Evolutionary conservation across 2,888 invertebrate genomes (phyloP), one percentile per base, ranked within the genome.

Genomic region (Eupeodes latifasciatus): DNA sequence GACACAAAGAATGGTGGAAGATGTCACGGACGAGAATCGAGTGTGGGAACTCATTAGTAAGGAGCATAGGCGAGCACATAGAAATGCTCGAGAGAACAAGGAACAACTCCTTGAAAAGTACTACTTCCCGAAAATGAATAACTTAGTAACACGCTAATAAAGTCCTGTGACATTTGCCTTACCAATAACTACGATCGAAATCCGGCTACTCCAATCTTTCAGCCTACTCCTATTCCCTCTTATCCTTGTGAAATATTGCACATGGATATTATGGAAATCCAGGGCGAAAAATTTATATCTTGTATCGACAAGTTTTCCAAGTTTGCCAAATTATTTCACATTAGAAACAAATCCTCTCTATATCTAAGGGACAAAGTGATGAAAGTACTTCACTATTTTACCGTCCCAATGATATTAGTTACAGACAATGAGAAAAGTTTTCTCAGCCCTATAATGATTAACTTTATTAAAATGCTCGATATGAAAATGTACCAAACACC

Each of bases 401-500:
- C 64, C 12, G 57, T 64, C 5, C 64, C 72, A 10, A 62, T 34
- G 55, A 71, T 71, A 4, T 16, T 72, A 14, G 75, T 67, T 34
- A 81, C 67, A 6, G 81, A 81, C 40, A 81, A 81, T 10, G 67
- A 74, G 59, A 51, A 74, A 16, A 67, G 75, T 7, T 75, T 74
- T n/a, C 59, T 66, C 7, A 67, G 75, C n/a, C 81, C 53, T 14
- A 74, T 59, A 59, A 27, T 74, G 12, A 14, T 59, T 16, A 78
- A 78, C 19, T 69, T 78, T 19, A 69, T 69, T 2, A 59, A 49
- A 40, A 53, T 64, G 44, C n/a, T 79, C 5, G 89, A 66, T 6
- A 89, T 89, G 36, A 36, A 88, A 57, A 16, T 90, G 27, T 27
- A 27, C 27, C 27, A 72, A 40, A 85, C 85, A 0, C 85, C 90